phyloP scores from a whole-genome alignment of 2,888 invertebrate genomes.

The Chromoteleia sp. region DNA sequence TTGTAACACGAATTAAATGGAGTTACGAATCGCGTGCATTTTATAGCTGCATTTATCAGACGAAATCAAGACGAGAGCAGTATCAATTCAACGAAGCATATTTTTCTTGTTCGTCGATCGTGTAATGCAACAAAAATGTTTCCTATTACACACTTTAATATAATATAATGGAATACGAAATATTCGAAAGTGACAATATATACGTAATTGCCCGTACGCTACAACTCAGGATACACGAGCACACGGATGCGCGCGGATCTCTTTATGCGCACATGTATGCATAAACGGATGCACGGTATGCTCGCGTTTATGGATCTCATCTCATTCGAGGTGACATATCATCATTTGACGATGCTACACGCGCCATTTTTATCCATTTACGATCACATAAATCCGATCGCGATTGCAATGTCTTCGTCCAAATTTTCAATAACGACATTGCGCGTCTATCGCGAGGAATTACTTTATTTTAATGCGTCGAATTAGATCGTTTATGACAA shows the following conservation, averaged over 20 bases:
- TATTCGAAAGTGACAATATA: conserved; percentile 56
- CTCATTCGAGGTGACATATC: conserved; percentile 50
- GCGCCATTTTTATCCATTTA: conserved; percentile 49
- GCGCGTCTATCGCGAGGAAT: neutral
- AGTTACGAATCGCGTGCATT: neutral
- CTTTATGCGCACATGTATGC: conserved; percentile 45
- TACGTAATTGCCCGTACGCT: conserved; percentile 32
- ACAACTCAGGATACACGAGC: no score
- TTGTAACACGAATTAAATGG: no score
- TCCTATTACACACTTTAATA: conserved; percentile 21
- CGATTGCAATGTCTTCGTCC: conserved; percentile 12
- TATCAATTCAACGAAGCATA: conserved; percentile 10
- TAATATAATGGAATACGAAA: conserved; percentile 19
- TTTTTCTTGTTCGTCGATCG: no score
- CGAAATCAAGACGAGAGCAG: conserved; percentile 9
- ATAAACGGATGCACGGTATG: conserved; percentile 33
- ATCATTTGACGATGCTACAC: conserved; percentile 29
- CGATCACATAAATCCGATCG: conserved; percentile 51
- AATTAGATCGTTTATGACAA: conserved; percentile 8
- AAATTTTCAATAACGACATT: conserved; percentile 54
- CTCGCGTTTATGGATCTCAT: conserved; percentile 29
- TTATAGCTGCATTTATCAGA: neutral
- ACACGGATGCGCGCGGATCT: conserved; percentile 4
- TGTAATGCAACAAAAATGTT: conserved; percentile 6
- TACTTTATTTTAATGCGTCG: conserved; percentile 1